phyloP scores from a whole-genome alignment of 2,113 vertebrate species.

The Callipepla californica region DNA sequence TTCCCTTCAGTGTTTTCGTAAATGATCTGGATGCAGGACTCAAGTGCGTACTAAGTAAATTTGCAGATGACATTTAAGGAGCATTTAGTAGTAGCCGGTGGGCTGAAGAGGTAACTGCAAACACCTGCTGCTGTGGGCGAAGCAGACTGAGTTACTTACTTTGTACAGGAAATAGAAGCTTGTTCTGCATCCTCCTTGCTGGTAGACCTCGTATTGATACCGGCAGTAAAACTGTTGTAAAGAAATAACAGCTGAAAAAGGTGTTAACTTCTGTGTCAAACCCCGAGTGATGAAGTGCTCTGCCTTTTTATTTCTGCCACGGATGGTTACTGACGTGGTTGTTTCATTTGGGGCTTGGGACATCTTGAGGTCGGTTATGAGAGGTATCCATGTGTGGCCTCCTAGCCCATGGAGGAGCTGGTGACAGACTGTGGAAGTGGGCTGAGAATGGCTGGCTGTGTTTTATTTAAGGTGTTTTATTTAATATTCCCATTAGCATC shows the following conservation, averaged over 20 bases:
- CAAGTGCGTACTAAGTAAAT: background rate
- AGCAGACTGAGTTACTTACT: background rate
- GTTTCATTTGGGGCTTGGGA: background rate
- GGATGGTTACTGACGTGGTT: background rate
- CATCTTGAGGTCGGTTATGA: background rate
- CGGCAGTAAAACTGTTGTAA: background rate
- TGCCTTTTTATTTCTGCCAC: background rate
- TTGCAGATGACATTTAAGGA: background rate
- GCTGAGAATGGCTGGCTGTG: background rate
- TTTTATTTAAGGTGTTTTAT: background rate
- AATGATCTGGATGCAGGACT: background rate
- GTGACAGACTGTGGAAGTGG: background rate
- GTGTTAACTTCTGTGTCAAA: background rate
- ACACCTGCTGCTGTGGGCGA: background rate
- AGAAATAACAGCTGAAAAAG: background rate
- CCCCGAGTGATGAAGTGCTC: background rate
- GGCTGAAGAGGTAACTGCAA: background rate
- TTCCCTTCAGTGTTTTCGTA: background rate
- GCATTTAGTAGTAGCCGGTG: background rate
- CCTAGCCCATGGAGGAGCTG: background rate
- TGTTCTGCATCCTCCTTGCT: background rate
- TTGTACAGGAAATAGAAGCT: background rate
- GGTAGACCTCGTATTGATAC: background rate
- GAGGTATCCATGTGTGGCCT: accelerated
- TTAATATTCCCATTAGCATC: background rate